Evolutionary conservation across 2,797 vertebrate genomes (phyloP).

Genomic region (Myotis myotis): DNA sequence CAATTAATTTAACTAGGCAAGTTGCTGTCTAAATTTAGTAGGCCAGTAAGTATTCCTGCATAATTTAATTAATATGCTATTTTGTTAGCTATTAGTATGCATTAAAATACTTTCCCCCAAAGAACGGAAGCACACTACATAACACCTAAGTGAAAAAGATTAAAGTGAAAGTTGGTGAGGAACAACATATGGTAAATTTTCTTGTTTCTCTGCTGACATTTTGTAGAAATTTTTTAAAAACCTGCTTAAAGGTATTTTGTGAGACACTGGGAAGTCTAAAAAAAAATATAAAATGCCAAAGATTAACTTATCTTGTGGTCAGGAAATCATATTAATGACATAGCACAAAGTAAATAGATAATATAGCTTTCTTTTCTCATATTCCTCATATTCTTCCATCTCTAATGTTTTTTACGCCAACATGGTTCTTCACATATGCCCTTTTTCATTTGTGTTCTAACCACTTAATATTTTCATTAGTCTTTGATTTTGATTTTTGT

Average conservation of each 20-base stretch:
- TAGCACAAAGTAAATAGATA: neutral
- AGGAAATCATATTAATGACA: neutral
- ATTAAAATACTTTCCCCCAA: conserved; percentile 3
- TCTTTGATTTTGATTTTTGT: conserved; percentile 56
- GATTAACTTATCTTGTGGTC: neutral
- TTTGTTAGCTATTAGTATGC: conserved; percentile 5
- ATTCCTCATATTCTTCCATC: conserved; percentile 72
- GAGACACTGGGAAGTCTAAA: conserved; percentile 45
- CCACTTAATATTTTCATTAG: conserved; percentile 43
- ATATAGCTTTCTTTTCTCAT: conserved; percentile 66
- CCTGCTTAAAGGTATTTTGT: conserved; percentile 14
- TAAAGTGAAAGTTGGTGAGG: conserved; percentile 16
- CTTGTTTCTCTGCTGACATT: conserved; percentile 22
- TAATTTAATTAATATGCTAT: conserved; percentile 23
- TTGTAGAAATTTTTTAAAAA: neutral
- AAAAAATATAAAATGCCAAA: conserved; percentile 28
- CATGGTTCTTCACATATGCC: conserved; percentile 79
- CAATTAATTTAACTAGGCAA: conserved; percentile 52
- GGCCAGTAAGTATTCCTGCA: neutral
- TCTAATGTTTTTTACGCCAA: conserved; percentile 79
- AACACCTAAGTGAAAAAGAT: neutral
- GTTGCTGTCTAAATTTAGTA: conserved; percentile 36
- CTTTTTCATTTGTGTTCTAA: conserved; percentile 76
- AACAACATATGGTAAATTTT: conserved; percentile 13
- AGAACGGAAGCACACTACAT: neutral